These are phyloP conservation scores for Serinus canaria DNA, from an alignment of 2,113 vertebrate species.

Conservation along the genomic window DNA sequence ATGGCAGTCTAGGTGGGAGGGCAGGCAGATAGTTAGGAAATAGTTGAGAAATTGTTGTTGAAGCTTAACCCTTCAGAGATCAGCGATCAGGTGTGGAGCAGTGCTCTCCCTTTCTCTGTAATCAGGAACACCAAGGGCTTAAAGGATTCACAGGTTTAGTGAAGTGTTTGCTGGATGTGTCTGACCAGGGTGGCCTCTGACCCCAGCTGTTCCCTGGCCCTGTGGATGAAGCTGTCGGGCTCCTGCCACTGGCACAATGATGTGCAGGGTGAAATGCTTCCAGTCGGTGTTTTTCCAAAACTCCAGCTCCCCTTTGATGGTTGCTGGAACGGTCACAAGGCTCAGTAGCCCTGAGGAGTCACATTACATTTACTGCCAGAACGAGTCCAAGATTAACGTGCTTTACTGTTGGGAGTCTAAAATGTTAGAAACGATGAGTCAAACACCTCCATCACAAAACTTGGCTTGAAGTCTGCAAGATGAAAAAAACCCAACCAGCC, in stretches of 20 bases:
- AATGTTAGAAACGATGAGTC: conserved; percentile 43
- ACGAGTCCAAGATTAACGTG: not conserved
- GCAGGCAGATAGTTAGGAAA: not conserved
- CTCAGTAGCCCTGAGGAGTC: conserved; percentile 32
- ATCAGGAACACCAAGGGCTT: not conserved
- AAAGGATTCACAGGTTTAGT: not conserved
- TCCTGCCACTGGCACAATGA: not conserved
- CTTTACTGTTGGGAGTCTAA: not conserved
- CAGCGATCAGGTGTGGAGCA: not conserved
- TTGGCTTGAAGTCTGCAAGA: not conserved
- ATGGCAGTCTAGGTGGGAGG: conserved; percentile 1
- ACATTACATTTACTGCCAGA: not conserved
- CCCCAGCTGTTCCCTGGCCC: not conserved
- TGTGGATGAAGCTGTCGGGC: not conserved
- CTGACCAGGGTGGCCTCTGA: not conserved
- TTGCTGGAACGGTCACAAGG: not conserved
- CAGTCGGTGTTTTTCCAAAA: conserved; percentile 10
- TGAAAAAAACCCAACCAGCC: not conserved
- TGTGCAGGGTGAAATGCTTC: accelerated
- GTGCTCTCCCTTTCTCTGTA: not conserved
- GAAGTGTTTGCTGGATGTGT: not conserved
- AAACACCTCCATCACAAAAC: conserved; percentile 5
- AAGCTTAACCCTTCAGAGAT: not conserved
- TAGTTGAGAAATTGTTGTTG: not conserved
- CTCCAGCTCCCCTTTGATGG: conserved; percentile 6